These are phyloP conservation scores for Anarsia innoxiella DNA, from an alignment of 2,888 invertebrate genomes.

Conservation along the genomic window DNA sequence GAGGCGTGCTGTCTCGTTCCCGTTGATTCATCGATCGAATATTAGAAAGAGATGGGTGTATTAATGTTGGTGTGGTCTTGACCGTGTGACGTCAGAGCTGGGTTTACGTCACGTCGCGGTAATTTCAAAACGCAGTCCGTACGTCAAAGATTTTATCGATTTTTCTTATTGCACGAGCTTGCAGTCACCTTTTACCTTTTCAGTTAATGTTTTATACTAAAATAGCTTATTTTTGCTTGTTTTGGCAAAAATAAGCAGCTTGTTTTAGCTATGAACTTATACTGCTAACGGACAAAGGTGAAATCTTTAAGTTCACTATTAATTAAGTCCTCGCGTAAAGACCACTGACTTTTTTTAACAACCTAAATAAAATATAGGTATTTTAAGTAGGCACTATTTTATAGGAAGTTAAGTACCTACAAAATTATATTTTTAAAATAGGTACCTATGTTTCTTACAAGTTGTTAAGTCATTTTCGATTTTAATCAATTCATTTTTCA, in stretches of 20 bases:
- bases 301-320: background rate
- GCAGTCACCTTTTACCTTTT: background rate
- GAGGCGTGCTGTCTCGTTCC: slow-evolving; percentile 39
- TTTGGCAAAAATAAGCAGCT: too few relatives aligned
- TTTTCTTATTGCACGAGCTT: slow-evolving; percentile 26
- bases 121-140: slow-evolving; percentile 57
- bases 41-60: slow-evolving; percentile 37
- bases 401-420: too few relatives aligned
- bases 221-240: too few relatives aligned
- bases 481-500: too few relatives aligned
- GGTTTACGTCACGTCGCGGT: slow-evolving; percentile 68
- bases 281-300: background rate
- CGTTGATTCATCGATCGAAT: slow-evolving; percentile 37
- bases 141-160: slow-evolving; percentile 62
- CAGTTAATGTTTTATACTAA: background rate
- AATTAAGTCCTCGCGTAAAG: background rate
- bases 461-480: too few relatives aligned
- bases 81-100: slow-evolving; percentile 50
- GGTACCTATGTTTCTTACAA: too few relatives aligned
- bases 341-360: background rate
- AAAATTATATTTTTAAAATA: too few relatives aligned
- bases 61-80: slow-evolving; percentile 29
- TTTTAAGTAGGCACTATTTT: too few relatives aligned
- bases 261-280: too few relatives aligned
- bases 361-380: too few relatives aligned